A percentile compares a stretch with the other conserved stretches of the same genome.
phyloP scores from a whole-genome alignment of 1,140 invertebrate genomes.

The Neodiprion pinetum region DNA sequence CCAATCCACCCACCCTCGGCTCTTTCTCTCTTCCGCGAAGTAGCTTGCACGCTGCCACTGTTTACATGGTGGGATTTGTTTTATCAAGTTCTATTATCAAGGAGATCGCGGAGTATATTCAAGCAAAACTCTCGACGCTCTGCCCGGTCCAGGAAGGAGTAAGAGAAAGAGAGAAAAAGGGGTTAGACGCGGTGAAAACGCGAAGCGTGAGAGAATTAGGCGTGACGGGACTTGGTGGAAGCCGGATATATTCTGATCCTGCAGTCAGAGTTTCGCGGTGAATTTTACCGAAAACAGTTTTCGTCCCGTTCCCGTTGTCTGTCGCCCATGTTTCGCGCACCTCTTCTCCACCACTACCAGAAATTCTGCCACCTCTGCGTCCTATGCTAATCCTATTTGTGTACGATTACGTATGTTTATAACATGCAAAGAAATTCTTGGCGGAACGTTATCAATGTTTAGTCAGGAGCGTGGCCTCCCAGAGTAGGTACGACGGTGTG shows the following conservation, averaged over 20 bases:
- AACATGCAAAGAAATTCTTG: constrained; percentile 62
- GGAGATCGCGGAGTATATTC: constrained; percentile 17
- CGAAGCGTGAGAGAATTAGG: constrained; percentile 25
- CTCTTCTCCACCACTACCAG: not conserved
- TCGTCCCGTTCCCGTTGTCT: too few relatives aligned
- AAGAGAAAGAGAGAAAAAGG: constrained; percentile 31
- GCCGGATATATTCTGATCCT: not conserved
- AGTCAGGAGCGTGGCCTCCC: constrained; percentile 52
- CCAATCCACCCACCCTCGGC: constrained; percentile 27
- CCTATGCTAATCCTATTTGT: constrained; percentile 64
- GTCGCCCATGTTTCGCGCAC: not conserved
- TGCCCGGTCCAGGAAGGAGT: not conserved
- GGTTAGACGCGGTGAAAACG: constrained; percentile 31
- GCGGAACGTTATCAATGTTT: constrained; percentile 60
- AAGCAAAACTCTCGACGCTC: not conserved
- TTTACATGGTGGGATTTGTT: constrained; percentile 59
- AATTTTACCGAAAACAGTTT: too few relatives aligned
- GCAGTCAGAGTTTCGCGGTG: too few relatives aligned
- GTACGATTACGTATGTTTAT: constrained; percentile 64
- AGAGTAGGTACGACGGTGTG: not conserved
- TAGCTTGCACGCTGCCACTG: constrained; percentile 28
- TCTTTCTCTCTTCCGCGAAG: constrained; percentile 29
- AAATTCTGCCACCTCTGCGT: constrained; percentile 36
- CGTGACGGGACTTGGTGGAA: constrained; percentile 13
- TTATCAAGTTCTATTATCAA: constrained; percentile 55